Base-by-base conservation (phyloP, 2,888 invertebrate species). In the Amiota minor region DNA sequence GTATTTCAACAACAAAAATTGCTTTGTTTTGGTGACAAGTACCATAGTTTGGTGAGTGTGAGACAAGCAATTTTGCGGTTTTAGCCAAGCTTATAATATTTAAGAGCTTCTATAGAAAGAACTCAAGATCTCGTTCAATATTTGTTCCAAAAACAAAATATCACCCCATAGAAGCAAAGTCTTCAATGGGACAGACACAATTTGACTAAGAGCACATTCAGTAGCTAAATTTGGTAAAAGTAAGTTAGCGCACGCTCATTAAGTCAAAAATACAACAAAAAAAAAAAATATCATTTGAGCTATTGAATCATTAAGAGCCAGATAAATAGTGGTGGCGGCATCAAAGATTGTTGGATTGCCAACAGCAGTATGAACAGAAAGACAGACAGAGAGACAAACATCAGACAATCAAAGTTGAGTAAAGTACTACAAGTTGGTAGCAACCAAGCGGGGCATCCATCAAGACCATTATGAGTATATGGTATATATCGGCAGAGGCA, bases 381-480 rank as follows among this genome's bases (percentile, higher is more conserved):
- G 53, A 83, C 81, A 80, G 79, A 76, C 73, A 61, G 72, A 77
- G 76, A 74, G 23, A 14, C 18, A 12, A 8, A 35, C 35, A 35
- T 8, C 18, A 12, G 35, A 35, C 35, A 35, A 35, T 35, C 35
- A 23, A 79, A 76, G 78, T 71, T 73, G 74, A 59, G 11, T 59
- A 11, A 18, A 59, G 59, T 11, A 59, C 18, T 11, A 59, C 59
- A 59, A 59, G 59, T 59, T 53, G 53, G 53, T 16, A 56, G 56
- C 56, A 16, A 74, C 72, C 76, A 75, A 80, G 73, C 80, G 74
- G 75, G 83, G 74, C 56, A 59, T 16, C 53, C 35, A 35, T 35
- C 35, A 35, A 35, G 35, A 35, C 35, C 35, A 35, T 35, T 35
- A 35, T 8, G 35, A 6, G 35, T 35, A 35, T 35, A 35, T 8